A percentile compares a stretch with the other conserved stretches of the same genome.
These are phyloP conservation scores for Galaxea fascicularis DNA, from an alignment of 92 coral and sea anemone genomes.

Conservation along the genomic window DNA sequence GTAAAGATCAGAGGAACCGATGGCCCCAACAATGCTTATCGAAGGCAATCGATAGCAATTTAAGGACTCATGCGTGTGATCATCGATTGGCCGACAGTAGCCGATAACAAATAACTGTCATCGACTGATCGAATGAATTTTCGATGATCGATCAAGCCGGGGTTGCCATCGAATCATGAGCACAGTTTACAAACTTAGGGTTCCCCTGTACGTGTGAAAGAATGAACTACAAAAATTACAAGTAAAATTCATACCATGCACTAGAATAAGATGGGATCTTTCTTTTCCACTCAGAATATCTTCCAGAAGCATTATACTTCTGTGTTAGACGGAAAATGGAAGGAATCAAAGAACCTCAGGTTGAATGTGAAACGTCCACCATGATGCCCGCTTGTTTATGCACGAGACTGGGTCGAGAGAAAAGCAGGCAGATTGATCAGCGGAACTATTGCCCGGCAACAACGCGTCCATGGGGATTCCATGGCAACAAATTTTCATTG, in stretches of 20 bases:
- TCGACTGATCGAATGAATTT: no score
- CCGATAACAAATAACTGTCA: no score
- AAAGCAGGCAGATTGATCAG: background rate
- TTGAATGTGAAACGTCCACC: background rate
- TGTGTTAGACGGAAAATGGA: background rate
- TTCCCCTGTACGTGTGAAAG: no score
- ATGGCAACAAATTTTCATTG: conserved; percentile 55
- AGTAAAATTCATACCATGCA: conserved; percentile 74
- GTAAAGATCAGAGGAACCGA: no score
- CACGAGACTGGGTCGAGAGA: conserved; percentile 19
- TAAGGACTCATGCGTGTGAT: no score
- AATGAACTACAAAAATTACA: background rate
- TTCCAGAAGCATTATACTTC: conserved; percentile 68
- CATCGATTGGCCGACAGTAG: no score
- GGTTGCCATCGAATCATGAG: no score
- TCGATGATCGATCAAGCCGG: no score
- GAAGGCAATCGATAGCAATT: no score
- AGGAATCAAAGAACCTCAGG: no score
- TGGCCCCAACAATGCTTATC: no score
- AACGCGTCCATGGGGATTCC: conserved; percentile 67
- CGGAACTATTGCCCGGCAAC: conserved; percentile 70
- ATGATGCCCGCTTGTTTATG: conserved; percentile 21
- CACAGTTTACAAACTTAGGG: no score
- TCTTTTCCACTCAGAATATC: conserved; percentile 85
- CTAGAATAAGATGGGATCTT: conserved; percentile 70